Base-by-base conservation (phyloP, 2,113 vertebrate species). In the Danionella cerebrum region DNA sequence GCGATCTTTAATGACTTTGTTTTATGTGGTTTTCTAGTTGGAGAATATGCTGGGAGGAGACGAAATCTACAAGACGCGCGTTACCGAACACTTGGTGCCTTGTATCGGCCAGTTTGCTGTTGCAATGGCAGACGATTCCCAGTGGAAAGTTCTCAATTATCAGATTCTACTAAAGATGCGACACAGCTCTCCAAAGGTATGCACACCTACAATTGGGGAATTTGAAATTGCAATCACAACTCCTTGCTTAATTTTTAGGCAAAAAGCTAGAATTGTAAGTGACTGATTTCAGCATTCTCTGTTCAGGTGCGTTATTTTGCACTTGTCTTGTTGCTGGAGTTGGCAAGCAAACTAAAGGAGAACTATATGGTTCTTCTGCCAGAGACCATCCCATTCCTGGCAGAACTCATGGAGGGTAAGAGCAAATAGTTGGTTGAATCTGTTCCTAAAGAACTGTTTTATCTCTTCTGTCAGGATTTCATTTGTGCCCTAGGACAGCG, bases 361-460 rank as follows among this genome's bases (percentile, higher is more conserved):
- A 98, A 96, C 84, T 99, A 97, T 51, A 83, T 96, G 72, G 83
- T 91, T 14, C 86, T 99, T 45, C 88, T 99, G 2, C 96, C 96
- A 0, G 96, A 99, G 77, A 92, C 94, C 57, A 89, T 97, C 74
- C 96, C 96, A 0, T 99, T 98, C 88, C 81, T 99, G 84, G 95
- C 96, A 6, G 96, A 99, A 24, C 80, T 99, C 31, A 98, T 98
- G 95, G 96, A 99, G 90, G 96, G 95, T 98, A 86, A 88, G 85
- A 41, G 10, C 7, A 4, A n/a, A n/a, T n/a, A n/a, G n/a, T n/a
- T n/a, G n/a, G n/a, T n/a, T 18, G 9, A 3, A 41, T 27, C 5
- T 29, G 38, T 27, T 16, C 39, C 9, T 2, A 11, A 51, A 51
- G 10, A 36, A n/a, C n/a, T n/a, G n/a, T n/a, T n/a, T n/a, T n/a